Base-by-base conservation (phyloP, 2,797 vertebrate species). In the Fundulus diaphanus region DNA sequence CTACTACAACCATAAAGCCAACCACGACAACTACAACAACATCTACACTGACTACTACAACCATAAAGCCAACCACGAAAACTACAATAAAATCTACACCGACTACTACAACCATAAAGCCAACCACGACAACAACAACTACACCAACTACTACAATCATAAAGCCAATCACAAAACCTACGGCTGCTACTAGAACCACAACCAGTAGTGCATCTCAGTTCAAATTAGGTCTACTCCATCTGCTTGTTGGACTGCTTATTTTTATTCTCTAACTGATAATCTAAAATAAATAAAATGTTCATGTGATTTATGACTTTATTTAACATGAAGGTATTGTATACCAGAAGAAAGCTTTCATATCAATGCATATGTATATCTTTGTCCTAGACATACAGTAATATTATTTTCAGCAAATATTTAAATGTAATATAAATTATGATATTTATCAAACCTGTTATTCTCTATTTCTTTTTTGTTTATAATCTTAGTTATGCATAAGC, bases 101-200 rank as follows among this genome's bases (percentile, higher is more conserved):
- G 0, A 40, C 42, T 7, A 37, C 52, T 3, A 9, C 29, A 27
- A 1, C 27, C 24, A 7, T 61, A 0, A 4, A n/a, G n/a, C n/a
- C 35, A 0, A 9, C 57, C 5, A 0, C 24, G 7, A 0, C 37
- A 13, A 48, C 24, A 3, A 66, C 40, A 0, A 27, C 31, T 0
- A 42, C 31, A 0, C 57, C 51, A 0, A 40, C 42, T 7, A 37
- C 52, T 3, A 9, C 29, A 27, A 1, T 20, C 24, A 7, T 61
- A 0, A 4, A n/a, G n/a, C n/a, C 35, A 0, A 9, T 48, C 5
- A 0, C 24, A 8, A 0, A 27, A 13, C 0, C 24, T 27, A 7
- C 69, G 40, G 6, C 12, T 3, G 57, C 70, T 12, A 33, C 33
- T 3, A 69, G 27, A 48, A 27, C 46, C 31, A 49, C 67, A 27